phyloP scores from a whole-genome alignment of 2,113 vertebrate species.

The Aegotheles bennettii region DNA sequence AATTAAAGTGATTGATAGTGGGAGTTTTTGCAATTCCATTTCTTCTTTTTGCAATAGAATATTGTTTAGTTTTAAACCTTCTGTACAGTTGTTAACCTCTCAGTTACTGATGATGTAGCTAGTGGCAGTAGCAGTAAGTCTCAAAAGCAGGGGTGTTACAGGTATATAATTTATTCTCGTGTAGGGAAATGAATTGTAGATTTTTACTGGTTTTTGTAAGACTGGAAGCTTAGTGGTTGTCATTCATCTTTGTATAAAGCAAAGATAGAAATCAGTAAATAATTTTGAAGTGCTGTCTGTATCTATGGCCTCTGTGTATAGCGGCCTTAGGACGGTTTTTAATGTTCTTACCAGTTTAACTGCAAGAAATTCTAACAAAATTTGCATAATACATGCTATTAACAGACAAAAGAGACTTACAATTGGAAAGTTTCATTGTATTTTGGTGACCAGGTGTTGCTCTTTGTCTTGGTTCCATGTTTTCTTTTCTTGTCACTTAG shows the following conservation, averaged over 20 bases:
- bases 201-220: neutral
- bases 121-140: no score
- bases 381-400: neutral
- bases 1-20: neutral
- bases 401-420: slow-evolving; percentile 76
- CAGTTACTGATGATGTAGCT: neutral
- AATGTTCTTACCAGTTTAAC: neutral
- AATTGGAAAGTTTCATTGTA: slow-evolving; percentile 98
- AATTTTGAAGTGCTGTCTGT: neutral
- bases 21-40: neutral
- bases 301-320: no score
- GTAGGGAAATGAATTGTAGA: neutral
- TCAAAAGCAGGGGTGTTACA: no score
- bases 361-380: neutral
- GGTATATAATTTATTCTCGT: neutral
- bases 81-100: neutral
- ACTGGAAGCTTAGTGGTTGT: neutral
- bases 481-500: slow-evolving; percentile 94
- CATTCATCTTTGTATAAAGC: neutral
- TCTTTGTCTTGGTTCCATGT: slow-evolving; percentile 97
- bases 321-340: neutral
- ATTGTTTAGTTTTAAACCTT: neutral
- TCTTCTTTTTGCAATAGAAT: neutral
- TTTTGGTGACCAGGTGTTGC: slow-evolving; percentile 98
- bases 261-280: neutral